phyloP scores from a whole-genome alignment of 2,888 invertebrate genomes.

The Mystacides longicornis region DNA sequence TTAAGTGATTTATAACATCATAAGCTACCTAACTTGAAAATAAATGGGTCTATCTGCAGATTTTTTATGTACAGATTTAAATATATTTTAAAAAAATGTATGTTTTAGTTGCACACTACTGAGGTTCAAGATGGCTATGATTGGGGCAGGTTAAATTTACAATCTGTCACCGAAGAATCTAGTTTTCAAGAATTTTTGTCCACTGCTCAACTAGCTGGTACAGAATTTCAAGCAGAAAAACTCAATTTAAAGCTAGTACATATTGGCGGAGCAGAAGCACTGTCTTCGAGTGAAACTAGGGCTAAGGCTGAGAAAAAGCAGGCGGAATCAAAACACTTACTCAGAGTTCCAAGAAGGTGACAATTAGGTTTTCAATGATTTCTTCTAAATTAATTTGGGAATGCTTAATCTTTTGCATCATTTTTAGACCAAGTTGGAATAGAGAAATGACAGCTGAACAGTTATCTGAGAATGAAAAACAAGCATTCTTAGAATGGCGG shows the following conservation, averaged over 20 bases:
- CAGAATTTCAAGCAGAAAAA: constrained; percentile 89
- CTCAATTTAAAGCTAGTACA: constrained; percentile 73
- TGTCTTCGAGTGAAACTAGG: constrained; percentile 50
- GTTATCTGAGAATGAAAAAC: constrained; percentile 70
- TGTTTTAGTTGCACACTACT: constrained; percentile 67
- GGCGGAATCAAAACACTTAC: constrained; percentile 50
- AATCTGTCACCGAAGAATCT: constrained; percentile 93
- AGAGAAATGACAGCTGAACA: constrained; percentile 69
- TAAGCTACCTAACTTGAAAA: too few relatives aligned
- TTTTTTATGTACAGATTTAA: not conserved
- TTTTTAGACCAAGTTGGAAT: constrained; percentile 71
- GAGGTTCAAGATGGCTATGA: constrained; percentile 87
- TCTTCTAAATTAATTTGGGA: not conserved
- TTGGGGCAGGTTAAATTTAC: constrained; percentile 83
- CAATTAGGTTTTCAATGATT: too few relatives aligned
- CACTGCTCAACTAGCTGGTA: constrained; percentile 89
- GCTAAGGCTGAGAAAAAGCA: constrained; percentile 47
- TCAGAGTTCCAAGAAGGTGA: constrained; percentile 81
- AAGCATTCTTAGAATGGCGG: constrained; percentile 86
- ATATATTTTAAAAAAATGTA: too few relatives aligned
- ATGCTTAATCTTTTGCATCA: not conserved
- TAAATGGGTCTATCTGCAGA: not conserved
- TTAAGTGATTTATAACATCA: too few relatives aligned
- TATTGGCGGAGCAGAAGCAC: constrained; percentile 52
- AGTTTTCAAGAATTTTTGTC: constrained; percentile 93